Percentiles rank a stretch among this genome's conserved stretches.
These are phyloP conservation scores for Zootoca vivipara DNA, from an alignment of 2,113 vertebrate species.

Conservation along the genomic window DNA sequence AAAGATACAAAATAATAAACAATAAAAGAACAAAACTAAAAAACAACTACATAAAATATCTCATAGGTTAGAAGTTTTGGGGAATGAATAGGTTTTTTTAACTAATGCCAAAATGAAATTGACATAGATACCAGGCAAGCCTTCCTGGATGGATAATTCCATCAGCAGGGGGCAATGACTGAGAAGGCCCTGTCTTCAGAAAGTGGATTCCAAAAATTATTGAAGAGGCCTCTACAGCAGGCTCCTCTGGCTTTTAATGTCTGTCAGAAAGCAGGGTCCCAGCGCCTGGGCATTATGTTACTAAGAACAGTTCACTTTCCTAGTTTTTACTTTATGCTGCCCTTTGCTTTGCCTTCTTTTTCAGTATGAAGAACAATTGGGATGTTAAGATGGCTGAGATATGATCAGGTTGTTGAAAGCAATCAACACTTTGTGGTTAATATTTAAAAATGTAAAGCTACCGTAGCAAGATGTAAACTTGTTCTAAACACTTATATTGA, in stretches of 20 bases:
- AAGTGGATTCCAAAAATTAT: background rate
- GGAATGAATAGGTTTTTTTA: background rate
- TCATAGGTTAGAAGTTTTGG: no score
- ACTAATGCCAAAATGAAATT: background rate
- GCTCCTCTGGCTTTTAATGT: background rate
- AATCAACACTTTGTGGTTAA: background rate
- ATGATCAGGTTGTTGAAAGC: background rate
- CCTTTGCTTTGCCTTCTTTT: background rate
- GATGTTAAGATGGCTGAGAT: background rate
- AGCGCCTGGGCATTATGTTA: background rate
- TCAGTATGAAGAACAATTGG: background rate
- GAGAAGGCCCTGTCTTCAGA: background rate
- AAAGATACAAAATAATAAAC: background rate
- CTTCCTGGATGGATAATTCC: background rate
- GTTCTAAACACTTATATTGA: background rate
- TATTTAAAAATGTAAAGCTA: background rate
- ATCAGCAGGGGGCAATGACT: background rate
- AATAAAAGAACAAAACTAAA: background rate
- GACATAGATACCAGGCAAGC: background rate
- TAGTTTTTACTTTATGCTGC: background rate
- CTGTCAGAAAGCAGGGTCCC: background rate
- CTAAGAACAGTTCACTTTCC: background rate
- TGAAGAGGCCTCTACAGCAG: background rate
- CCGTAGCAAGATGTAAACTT: background rate
- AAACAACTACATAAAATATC: background rate